These are phyloP conservation scores for Crypturellus tataupa DNA, from an alignment of 2,797 vertebrate genomes.

Conservation along the genomic window DNA sequence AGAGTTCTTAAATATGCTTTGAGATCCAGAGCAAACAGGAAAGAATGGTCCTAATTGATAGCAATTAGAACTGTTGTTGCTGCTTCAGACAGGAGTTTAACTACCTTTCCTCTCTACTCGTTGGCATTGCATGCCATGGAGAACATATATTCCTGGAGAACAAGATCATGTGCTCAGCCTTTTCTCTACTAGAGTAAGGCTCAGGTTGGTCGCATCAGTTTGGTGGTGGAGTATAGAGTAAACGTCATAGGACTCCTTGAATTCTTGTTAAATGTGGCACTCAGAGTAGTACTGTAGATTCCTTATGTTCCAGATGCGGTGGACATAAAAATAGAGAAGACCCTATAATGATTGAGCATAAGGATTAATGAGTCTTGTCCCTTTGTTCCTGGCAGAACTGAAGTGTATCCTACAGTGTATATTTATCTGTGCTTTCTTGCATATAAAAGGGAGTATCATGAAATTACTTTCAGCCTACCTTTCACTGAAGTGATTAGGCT, in stretches of 20 bases:
- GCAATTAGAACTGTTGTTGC: background rate
- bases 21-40: background rate
- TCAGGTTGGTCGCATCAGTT: background rate
- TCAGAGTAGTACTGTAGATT: background rate
- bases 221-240: background rate
- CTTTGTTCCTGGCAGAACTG: background rate
- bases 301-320: background rate
- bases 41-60: background rate
- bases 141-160: fast-evolving
- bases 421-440: background rate
- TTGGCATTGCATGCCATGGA: background rate
- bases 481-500: background rate
- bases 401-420: background rate
- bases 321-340: background rate
- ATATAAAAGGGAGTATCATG: background rate
- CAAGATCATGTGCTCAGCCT: fast-evolving
- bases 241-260: background rate
- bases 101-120: background rate
- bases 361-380: background rate
- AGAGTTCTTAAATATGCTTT: background rate
- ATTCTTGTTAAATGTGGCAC: background rate
- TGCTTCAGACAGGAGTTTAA: background rate
- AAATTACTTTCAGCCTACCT: background rate
- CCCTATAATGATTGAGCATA: background rate
- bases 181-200: background rate